These are phyloP conservation scores for Smithornis capensis DNA, from an alignment of 2,113 vertebrate genomes.

Conservation along the genomic window DNA sequence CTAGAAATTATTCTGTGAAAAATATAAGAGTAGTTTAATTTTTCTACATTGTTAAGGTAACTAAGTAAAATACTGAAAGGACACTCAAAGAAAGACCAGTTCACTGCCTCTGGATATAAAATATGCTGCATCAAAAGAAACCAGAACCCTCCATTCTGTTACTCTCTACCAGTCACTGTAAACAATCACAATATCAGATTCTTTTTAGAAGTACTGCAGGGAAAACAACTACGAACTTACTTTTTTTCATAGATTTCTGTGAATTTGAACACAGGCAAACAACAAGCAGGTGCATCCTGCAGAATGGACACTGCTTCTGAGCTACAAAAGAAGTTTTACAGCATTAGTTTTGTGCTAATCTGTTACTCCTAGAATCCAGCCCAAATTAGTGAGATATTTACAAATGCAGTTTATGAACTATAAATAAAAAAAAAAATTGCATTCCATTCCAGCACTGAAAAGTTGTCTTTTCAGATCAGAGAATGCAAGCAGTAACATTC, in stretches of 20 bases:
- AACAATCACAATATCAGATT: not conserved
- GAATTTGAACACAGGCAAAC: slow-evolving; percentile 93
- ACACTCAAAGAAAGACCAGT: no score
- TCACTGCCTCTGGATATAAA: not conserved
- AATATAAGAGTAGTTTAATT: no score
- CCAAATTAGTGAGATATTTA: fast-evolving
- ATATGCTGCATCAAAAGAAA: not conserved
- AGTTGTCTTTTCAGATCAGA: not conserved
- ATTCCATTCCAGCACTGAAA: not conserved
- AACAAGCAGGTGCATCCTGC: slow-evolving; percentile 93
- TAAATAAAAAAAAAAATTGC: not conserved
- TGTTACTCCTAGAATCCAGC: not conserved
- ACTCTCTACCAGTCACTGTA: not conserved
- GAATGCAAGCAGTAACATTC: not conserved
- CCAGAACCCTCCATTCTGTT: not conserved
- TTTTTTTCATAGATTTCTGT: slow-evolving; percentile 96
- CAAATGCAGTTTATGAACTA: not conserved
- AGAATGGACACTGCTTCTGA: slow-evolving; percentile 88
- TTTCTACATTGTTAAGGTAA: not conserved
- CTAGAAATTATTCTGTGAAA: not conserved
- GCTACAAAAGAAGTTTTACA: slow-evolving; percentile 68
- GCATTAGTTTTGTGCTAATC: not conserved
- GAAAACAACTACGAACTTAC: slow-evolving; percentile 69
- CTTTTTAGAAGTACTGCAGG: not conserved
- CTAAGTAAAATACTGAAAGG: not conserved